Base-by-base conservation (phyloP, 2,113 vertebrate genomes). In the Ardeotis arabs region DNA sequence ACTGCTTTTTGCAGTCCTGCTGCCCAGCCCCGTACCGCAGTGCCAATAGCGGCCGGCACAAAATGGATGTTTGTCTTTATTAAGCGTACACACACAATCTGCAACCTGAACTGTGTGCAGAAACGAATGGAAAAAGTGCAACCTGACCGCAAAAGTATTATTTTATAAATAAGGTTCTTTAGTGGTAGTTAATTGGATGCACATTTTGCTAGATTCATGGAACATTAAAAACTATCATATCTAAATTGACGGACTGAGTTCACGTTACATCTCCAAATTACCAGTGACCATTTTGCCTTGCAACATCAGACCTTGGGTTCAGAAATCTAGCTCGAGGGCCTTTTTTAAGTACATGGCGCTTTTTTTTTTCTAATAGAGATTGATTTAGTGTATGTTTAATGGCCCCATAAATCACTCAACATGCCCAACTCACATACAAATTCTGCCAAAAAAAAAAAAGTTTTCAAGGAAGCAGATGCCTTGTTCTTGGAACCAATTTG, bases 81-180 rank as follows among this genome's bases (percentile, higher is more conserved):
- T 97, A 95, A 97, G 97, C 96, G 95, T n/a, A 56, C 74, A 78
- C 96, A 67, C 87, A n/a, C 84, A 91, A 90, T 56, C 88, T 88
- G 92, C 95, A 98, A 97, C 95, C 70, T 80, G 94, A 98, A 91
- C 96, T 96, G 88, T 11, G 12, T 11, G 79, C 95, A 95, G 95
- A 95, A 97, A 97, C 6, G 95, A 95, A 88, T 89, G 97, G 97
- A 96, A 98, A 97, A 97, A 97, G 96, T 53, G 91, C 97, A 97
- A 96, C 91, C 95, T 94, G 97, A 98, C 98, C 97, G 7, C 97
- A 93, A 35, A 97, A 96, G 95, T 97, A 98, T 98, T 98, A 97
- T 97, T 98, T 97, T 96, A 97, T 97, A 98, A 98, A 97, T 95
- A 97, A 97, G 96, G 91, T 67, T 93, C 96, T 97, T 97, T 98